A percentile compares a stretch with the other conserved stretches of the same genome.
Evolutionary conservation across 2,113 vertebrate species (phyloP).

Genomic region (Tragelaphus strepsiceros): DNA sequence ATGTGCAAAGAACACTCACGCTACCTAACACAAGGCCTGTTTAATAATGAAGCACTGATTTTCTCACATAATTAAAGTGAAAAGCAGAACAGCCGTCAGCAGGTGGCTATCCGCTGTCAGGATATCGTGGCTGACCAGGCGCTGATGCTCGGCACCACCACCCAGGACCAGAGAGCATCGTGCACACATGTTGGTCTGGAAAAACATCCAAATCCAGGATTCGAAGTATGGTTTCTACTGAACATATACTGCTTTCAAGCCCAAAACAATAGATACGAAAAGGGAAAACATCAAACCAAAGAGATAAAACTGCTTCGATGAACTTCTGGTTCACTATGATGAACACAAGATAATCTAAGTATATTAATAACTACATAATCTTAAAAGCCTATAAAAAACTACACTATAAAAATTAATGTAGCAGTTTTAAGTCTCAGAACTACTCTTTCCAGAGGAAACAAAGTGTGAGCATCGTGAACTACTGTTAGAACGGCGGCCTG

Average conservation of each 20-base stretch:
- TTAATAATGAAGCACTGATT: not conserved
- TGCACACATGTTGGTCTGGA: not conserved
- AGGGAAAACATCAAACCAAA: not conserved
- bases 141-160: not conserved
- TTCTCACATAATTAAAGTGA: not conserved
- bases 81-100: not conserved
- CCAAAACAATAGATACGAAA: not conserved
- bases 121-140: not conserved
- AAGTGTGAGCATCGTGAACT: not conserved
- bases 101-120: fast-evolving
- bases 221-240: not conserved
- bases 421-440: conserved; percentile 33
- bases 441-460: not conserved
- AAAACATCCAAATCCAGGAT: not conserved
- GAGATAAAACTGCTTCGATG: not conserved
- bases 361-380: conserved; percentile 43
- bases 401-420: conserved; percentile 39
- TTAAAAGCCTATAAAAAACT: not conserved
- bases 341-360: conserved; percentile 13
- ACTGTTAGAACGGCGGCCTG: fast-evolving
- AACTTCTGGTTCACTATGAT: not conserved
- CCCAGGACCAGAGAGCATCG: not conserved
- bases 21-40: not conserved
- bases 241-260: not conserved
- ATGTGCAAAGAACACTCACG: not conserved